These are phyloP conservation scores for Hephaestus fuliginosus DNA, from an alignment of 2,797 vertebrate genomes.

Conservation along the genomic window DNA sequence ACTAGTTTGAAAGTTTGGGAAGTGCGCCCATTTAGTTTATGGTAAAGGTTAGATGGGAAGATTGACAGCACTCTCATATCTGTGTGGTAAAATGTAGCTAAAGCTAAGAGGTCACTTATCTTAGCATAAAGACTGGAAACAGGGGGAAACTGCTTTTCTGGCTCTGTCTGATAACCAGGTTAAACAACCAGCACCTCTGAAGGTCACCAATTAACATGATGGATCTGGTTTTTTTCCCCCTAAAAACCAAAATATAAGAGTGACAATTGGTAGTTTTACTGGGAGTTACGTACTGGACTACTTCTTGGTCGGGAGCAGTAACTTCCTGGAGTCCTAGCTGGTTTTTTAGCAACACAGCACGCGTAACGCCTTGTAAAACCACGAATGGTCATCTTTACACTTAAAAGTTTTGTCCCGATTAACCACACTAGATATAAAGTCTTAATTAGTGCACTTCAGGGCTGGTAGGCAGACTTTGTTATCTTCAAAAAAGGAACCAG, in stretches of 20 bases:
- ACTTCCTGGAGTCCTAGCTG: background rate
- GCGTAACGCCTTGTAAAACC: background rate
- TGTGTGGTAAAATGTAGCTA: background rate
- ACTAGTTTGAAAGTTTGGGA: slow-evolving; percentile 10
- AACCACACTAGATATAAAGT: background rate
- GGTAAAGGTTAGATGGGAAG: background rate
- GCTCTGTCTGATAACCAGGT: background rate
- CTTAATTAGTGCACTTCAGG: slow-evolving; percentile 1
- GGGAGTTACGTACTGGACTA: background rate
- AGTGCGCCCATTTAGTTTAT: slow-evolving; percentile 10
- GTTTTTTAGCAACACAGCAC: slow-evolving; percentile 8
- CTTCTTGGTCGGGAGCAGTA: background rate
- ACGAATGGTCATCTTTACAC: background rate
- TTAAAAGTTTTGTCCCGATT: background rate
- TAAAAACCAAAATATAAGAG: background rate
- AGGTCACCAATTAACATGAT: background rate
- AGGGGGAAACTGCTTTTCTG: background rate
- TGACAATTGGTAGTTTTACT: background rate
- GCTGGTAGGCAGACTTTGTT: background rate
- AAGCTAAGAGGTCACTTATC: slow-evolving; percentile 7
- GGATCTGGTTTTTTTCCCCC: background rate
- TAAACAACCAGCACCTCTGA: background rate
- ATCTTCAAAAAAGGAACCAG: background rate
- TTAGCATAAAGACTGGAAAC: slow-evolving; percentile 14
- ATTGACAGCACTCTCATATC: background rate